Conservation (phyloP, 2,113 vertebrate genomes). For the Microcebus lehilahytsara region DNA sequence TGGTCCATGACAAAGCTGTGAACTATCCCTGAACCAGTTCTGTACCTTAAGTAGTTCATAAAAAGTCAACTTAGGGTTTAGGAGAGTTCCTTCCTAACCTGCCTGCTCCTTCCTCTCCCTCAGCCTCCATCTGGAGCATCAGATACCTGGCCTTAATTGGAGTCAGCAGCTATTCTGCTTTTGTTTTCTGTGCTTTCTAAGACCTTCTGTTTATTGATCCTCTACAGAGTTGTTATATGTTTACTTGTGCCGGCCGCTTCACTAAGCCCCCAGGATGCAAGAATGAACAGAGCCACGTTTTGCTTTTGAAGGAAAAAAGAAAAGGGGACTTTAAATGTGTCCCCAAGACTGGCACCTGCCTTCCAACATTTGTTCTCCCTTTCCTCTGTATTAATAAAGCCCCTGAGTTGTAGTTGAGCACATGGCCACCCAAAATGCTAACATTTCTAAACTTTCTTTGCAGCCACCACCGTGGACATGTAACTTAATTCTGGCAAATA, state of each 20-base stretch:
- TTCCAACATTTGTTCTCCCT: not conserved
- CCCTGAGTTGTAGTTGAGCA: not conserved
- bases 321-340: not conserved
- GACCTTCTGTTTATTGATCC: not conserved
- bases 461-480: not conserved
- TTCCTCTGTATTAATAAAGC: not conserved
- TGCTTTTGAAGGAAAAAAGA: not conserved
- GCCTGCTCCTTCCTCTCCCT: accelerated
- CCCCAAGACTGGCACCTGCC: not conserved
- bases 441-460: not conserved
- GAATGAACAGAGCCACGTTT: not conserved
- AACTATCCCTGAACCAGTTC: accelerated
- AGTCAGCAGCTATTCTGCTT: not conserved
- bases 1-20: not conserved
- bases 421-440: not conserved
- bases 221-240: not conserved
- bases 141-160: not conserved
- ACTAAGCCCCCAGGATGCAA: not conserved
- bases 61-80: not conserved
- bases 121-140: too few species aligned
- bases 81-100: not conserved
- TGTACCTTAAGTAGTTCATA: not conserved
- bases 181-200: not conserved
- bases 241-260: not conserved
- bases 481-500: not conserved